Evolutionary conservation across 1,140 invertebrate genomes (phyloP).

Genomic region (Magallana gigas): DNA sequence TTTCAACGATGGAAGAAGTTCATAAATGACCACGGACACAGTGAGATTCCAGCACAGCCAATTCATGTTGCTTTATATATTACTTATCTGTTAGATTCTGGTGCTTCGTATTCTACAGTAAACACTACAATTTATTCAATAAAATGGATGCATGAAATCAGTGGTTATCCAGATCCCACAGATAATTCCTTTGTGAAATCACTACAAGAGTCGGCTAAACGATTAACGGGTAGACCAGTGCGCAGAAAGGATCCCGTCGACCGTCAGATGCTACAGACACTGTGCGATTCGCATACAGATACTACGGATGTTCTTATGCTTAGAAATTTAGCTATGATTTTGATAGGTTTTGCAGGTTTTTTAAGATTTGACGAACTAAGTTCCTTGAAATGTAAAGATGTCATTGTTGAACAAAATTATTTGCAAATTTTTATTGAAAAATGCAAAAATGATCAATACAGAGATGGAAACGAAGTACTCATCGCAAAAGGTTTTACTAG

Average conservation of each 20-base stretch:
- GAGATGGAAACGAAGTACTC: conserved; percentile 53
- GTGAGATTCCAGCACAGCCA: conserved; percentile 17
- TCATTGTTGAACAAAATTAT: conserved; percentile 51
- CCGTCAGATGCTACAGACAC: conserved; percentile 1
- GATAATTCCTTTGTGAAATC: too few species aligned
- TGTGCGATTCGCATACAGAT: conserved; percentile 42
- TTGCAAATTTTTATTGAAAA: conserved; percentile 46
- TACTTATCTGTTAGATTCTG: conserved; percentile 37
- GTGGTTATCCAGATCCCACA: too few species aligned
- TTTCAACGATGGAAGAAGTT: conserved; percentile 41
- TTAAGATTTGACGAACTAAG: conserved; percentile 54
- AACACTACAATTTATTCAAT: conserved; percentile 42
- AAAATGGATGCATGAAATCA: conserved; percentile 37
- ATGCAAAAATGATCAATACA: conserved; percentile 63
- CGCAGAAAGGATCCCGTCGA: background rate
- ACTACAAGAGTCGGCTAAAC: too few species aligned
- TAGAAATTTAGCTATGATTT: conserved; percentile 45
- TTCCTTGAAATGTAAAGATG: conserved; percentile 51
- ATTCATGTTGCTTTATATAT: too few species aligned
- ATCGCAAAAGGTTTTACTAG: conserved; percentile 53
- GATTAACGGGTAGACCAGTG: too few species aligned
- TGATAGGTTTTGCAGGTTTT: conserved; percentile 46
- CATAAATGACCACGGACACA: background rate
- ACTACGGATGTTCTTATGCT: conserved; percentile 38
- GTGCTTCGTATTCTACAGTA: conserved; percentile 34